Percentiles rank a stretch among this genome's conserved stretches.
These are phyloP conservation scores for Peromyscus polionotus DNA, from an alignment of 2,113 vertebrate species.

Conservation along the genomic window DNA sequence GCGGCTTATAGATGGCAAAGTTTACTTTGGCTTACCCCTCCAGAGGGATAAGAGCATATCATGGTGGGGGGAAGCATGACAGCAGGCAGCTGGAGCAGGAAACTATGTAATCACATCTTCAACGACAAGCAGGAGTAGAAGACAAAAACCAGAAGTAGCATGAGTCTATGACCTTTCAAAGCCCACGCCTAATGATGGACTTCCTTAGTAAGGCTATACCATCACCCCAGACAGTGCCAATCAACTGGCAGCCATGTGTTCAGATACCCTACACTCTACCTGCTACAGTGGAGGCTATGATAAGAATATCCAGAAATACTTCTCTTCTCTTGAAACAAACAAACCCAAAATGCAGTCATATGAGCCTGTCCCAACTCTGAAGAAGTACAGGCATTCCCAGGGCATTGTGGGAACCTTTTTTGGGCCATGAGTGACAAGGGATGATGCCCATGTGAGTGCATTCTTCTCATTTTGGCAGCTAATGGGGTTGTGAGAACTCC, in stretches of 20 bases:
- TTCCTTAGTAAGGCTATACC: neutral
- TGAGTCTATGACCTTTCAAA: neutral
- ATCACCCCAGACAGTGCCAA: neutral
- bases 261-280: neutral
- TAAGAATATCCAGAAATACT: too few relatives aligned
- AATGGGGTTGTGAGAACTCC: neutral
- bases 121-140: neutral
- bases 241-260: neutral
- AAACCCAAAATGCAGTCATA: too few relatives aligned
- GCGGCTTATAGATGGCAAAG: neutral
- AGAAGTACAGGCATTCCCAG: neutral
- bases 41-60: neutral
- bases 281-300: neutral
- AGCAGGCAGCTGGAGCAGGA: neutral
- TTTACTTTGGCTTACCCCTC: neutral
- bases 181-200: too few relatives aligned
- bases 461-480: too few relatives aligned
- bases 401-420: too few relatives aligned
- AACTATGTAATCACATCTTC: neutral
- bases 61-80: neutral
- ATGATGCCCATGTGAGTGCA: fast-evolving
- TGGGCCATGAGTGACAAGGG: neutral
- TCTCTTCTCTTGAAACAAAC: neutral
- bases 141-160: too few relatives aligned
- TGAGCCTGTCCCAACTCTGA: neutral